These are phyloP conservation scores for Lasioglossum villosulum DNA, from an alignment of 2,888 invertebrate species.

Conservation along the genomic window DNA sequence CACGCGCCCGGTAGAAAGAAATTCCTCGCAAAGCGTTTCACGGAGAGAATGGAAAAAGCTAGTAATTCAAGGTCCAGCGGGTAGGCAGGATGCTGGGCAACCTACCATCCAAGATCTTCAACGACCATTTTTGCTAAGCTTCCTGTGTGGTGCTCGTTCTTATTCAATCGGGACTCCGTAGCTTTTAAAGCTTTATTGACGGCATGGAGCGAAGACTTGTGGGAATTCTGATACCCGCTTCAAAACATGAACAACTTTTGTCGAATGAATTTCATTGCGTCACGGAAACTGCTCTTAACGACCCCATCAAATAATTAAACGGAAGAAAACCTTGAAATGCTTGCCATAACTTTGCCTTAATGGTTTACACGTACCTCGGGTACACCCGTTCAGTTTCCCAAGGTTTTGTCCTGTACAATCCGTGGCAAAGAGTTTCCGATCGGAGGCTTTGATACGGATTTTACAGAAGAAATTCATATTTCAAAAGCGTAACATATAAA, in stretches of 20 bases:
- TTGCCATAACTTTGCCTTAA: too few species aligned
- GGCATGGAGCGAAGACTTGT: not conserved
- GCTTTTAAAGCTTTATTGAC: not conserved
- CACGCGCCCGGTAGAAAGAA: not conserved
- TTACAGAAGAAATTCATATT: too few species aligned
- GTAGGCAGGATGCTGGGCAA: not conserved
- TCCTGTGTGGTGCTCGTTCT: not conserved
- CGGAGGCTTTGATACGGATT: too few species aligned
- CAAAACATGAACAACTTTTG: not conserved
- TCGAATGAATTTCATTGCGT: not conserved
- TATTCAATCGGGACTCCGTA: not conserved
- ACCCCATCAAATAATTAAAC: not conserved
- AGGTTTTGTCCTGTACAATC: too few species aligned
- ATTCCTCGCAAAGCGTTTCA: not conserved
- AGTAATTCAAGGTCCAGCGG: not conserved
- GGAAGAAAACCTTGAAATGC: too few species aligned
- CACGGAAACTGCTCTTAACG: not conserved
- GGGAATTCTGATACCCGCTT: not conserved
- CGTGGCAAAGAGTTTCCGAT: too few species aligned
- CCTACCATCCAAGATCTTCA: not conserved
- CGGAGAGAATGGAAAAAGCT: not conserved
- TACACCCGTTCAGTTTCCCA: too few species aligned
- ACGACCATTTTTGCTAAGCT: constrained; percentile 6
- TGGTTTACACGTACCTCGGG: too few species aligned
- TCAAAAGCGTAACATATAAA: too few species aligned